Evolutionary conservation across 1,140 invertebrate species (phyloP).

Genomic region (Papilio aristodemus): DNA sequence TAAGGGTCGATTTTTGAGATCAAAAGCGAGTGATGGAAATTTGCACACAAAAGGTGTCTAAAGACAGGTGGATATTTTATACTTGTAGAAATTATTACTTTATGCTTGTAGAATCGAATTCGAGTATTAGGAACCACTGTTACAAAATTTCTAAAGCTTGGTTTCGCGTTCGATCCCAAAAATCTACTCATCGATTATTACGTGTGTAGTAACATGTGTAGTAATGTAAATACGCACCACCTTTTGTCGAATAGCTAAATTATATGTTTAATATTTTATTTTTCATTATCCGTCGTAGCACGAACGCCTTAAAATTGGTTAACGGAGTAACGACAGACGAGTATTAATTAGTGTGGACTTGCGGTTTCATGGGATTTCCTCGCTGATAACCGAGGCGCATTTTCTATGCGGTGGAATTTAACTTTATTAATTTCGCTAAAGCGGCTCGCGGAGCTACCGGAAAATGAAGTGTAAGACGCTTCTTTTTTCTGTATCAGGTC

Average conservation of each 20-base stretch:
- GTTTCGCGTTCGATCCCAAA: too few relatives aligned
- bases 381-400: constrained; percentile 8
- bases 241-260: constrained; percentile 45
- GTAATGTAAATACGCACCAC: constrained; percentile 30
- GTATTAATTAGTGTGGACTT: constrained; percentile 23
- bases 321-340: constrained; percentile 1
- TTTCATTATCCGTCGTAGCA: background rate
- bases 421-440: constrained; percentile 27
- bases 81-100: too few relatives aligned
- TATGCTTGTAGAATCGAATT: too few relatives aligned
- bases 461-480: constrained; percentile 10
- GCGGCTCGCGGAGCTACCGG: constrained; percentile 1
- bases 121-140: too few relatives aligned
- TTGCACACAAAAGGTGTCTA: too few relatives aligned
- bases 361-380: constrained; percentile 17
- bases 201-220: background rate
- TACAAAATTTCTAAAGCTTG: too few relatives aligned
- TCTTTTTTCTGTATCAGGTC: constrained; percentile 16
- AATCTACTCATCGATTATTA: background rate
- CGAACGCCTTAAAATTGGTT: constrained; percentile 14
- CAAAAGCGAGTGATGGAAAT: too few relatives aligned
- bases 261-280: constrained; percentile 33
- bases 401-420: constrained; percentile 22
- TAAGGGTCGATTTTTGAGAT: too few relatives aligned
- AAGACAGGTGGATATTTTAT: too few relatives aligned